Evolutionary conservation across 2,888 invertebrate species (phyloP), one percentile per base, ranked within the genome.

Genomic region (Stenolophus ochropezus): DNA sequence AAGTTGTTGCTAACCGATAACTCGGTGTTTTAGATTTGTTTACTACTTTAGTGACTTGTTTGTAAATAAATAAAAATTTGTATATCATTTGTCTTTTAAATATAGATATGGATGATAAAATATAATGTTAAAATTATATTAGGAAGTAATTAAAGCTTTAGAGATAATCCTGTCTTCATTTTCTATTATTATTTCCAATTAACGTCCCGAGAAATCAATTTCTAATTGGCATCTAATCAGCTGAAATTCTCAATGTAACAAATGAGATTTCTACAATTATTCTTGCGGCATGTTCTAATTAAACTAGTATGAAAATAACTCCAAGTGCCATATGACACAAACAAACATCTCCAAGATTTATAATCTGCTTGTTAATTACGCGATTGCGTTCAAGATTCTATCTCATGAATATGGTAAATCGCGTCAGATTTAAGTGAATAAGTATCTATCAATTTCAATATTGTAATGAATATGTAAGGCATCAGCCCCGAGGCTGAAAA

Each of bases 391-490:
- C 8, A 42, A 6, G 33, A 11, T 42, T 42, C 11, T 42, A 53
- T 20, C 56, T 18, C 8, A 21, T 56, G 21, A 56, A 21, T 56
- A 56, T 18, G 18, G 56, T 56, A 20, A 56, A 56, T 56, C 20
- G 56, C 56, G 1, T 11, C 18, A 56, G 56, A 56, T 20, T 56
- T 56, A 56, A 56, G 21, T 42, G 33, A 20, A 20, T 20, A 20
- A 56, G 20, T 56, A 56, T 56, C 56, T 56, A 18, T 56, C 56
- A 56, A 21, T 53, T 53, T 53, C 53, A 53, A 53, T 53, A 53
- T 18, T 18, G 18, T 56, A 56, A 56, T 56, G 56, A 56, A 56
- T 56, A 56, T 21, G 56, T 56, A 56, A 56, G 18, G 18, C 20
- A 11, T 16, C 20, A 18, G 20, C 56, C 56, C 56, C 20, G 20